Evolutionary conservation across 2,113 vertebrate genomes (phyloP).

Genomic region (Caranx melampygus): DNA sequence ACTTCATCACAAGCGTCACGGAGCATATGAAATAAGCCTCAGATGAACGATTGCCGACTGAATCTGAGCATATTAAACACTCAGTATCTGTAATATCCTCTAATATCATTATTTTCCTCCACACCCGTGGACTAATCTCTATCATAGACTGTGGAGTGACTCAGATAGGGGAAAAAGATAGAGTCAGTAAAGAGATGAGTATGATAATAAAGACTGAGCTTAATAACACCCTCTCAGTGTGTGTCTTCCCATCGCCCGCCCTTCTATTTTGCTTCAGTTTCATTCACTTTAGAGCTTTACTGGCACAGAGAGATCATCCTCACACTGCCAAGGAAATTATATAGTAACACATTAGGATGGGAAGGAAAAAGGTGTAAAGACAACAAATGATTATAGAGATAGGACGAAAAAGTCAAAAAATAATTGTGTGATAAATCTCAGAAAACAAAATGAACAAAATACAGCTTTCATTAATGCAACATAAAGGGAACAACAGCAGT

Average conservation of each 20-base stretch:
- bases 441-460: not conserved
- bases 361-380: not conserved
- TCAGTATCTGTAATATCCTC: conserved; percentile 49
- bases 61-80: conserved; percentile 36
- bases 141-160: conserved; percentile 18
- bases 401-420: not conserved
- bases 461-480: not conserved
- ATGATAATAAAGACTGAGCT: conserved; percentile 41
- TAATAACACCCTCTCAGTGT: conserved; percentile 14
- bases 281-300: conserved; percentile 17
- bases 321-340: not conserved
- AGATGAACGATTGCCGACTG: conserved; percentile 36
- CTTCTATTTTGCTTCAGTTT: conserved; percentile 10
- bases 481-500: not conserved
- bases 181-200: conserved; percentile 57
- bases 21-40: conserved; percentile 45
- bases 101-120: conserved; percentile 46
- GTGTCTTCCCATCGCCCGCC: conserved; percentile 2
- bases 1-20: conserved; percentile 23
- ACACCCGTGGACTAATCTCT: conserved; percentile 36
- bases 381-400: not conserved
- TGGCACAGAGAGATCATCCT: not conserved
- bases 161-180: conserved; percentile 26
- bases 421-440: not conserved
- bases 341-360: not conserved